Percentiles rank a stretch among this genome's conserved stretches.
phyloP scores from a whole-genome alignment of 2,888 invertebrate genomes.

The Hipparchia sbordonii region DNA sequence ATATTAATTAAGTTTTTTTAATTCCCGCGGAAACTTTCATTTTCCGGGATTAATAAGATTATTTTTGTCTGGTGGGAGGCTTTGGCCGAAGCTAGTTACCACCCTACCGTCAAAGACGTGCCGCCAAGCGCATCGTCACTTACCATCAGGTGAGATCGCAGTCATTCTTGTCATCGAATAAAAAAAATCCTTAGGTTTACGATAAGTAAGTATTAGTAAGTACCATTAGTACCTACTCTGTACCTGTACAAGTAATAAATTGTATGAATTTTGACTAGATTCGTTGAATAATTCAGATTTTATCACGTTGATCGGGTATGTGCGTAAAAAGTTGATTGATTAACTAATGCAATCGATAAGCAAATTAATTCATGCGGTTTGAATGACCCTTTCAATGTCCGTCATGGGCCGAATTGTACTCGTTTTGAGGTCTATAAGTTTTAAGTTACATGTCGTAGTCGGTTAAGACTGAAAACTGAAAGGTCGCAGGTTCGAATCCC shows the following conservation, averaged over 20 bases:
- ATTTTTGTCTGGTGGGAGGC: no score
- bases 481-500: no score
- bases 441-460: background rate
- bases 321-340: constrained; percentile 37
- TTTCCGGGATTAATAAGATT: no score
- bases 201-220: background rate
- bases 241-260: constrained; percentile 3
- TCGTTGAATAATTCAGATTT: constrained; percentile 28
- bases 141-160: no score
- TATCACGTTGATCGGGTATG: constrained; percentile 26
- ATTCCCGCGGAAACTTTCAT: background rate
- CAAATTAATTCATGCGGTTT: constrained; percentile 39
- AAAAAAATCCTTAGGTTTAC: no score
- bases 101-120: no score
- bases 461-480: no score
- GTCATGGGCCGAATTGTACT: constrained; percentile 24
- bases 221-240: background rate
- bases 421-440: constrained; percentile 6
- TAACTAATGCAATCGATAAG: constrained; percentile 35
- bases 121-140: no score
- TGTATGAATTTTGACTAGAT: constrained; percentile 11
- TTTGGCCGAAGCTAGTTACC: no score
- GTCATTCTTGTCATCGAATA: no score
- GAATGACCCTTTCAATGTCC: constrained; percentile 35
- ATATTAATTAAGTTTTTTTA: background rate